Conservation (phyloP, 92 coral and sea anemone species). For the Porites cylindrica region DNA sequence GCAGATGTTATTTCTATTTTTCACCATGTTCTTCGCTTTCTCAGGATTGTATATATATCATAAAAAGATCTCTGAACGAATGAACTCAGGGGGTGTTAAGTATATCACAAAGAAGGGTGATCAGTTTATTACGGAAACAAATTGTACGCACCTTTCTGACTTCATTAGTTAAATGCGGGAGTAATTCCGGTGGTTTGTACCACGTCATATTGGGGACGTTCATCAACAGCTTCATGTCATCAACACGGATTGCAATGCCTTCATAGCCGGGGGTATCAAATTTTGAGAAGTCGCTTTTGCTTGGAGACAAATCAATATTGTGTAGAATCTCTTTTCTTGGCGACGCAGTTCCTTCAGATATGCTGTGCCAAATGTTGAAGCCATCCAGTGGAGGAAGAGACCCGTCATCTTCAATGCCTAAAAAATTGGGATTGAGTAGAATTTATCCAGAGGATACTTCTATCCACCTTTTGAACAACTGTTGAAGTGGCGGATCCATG, state of each 20-base stretch:
- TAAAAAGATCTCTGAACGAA: too few relatives aligned
- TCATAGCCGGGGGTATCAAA: neutral
- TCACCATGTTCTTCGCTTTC: too few relatives aligned
- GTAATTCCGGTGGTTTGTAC: slow-evolving; percentile 49
- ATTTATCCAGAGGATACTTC: too few relatives aligned
- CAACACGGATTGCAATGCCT: slow-evolving; percentile 46
- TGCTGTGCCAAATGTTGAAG: slow-evolving; percentile 72
- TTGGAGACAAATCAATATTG: slow-evolving; percentile 63
- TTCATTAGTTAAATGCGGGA: neutral
- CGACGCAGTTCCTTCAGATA: slow-evolving; percentile 75
- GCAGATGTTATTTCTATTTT: too few relatives aligned
- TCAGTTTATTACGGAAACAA: neutral
- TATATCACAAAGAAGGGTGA: neutral
- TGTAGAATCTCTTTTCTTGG: slow-evolving; percentile 80
- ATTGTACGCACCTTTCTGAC: neutral
- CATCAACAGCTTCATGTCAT: slow-evolving; percentile 58
- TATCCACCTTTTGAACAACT: too few relatives aligned
- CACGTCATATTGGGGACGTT: slow-evolving; percentile 40
- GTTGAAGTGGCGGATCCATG: too few relatives aligned
- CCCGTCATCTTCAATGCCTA: neutral
- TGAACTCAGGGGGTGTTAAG: too few relatives aligned
- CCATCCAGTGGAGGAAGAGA: slow-evolving; percentile 67
- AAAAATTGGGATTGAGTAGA: neutral
- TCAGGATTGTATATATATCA: too few relatives aligned
- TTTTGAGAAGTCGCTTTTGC: neutral